Conservation (phyloP, 37 sponge, comb jelly and placozoan species). For the Hormiphora californensis region DNA sequence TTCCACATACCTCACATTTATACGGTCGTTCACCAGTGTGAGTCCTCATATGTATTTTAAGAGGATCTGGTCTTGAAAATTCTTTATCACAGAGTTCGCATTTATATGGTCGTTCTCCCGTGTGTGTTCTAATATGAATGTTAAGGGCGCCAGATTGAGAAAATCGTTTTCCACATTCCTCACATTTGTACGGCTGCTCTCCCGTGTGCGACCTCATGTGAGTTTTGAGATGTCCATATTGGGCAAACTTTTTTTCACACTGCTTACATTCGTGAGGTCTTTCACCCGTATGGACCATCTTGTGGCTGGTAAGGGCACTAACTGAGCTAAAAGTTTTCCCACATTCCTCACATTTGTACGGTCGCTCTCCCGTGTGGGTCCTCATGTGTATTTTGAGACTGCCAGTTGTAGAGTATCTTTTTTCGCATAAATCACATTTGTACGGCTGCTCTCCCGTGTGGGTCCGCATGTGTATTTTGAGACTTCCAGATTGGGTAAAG, state of each 20-base stretch:
- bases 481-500: neutral
- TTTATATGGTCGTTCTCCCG: neutral
- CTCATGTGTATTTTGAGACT: neutral
- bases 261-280: neutral
- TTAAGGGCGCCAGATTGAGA: neutral
- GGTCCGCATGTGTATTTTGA: neutral
- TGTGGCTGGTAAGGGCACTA: neutral
- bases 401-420: neutral
- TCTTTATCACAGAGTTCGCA: neutral
- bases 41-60: neutral
- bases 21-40: too few species aligned
- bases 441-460: neutral
- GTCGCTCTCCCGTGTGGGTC: slow-evolving; percentile 24
- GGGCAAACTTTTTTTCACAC: neutral
- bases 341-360: neutral
- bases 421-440: neutral
- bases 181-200: neutral
- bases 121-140: neutral
- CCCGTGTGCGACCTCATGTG: slow-evolving; percentile 37
- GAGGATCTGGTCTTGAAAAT: neutral
- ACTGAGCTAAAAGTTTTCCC: neutral
- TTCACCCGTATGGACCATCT: neutral
- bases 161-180: neutral
- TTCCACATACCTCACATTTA: too few species aligned
- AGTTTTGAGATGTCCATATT: neutral